These are phyloP conservation scores for Endotricha flammealis DNA, from an alignment of 2,888 invertebrate species.

Conservation along the genomic window DNA sequence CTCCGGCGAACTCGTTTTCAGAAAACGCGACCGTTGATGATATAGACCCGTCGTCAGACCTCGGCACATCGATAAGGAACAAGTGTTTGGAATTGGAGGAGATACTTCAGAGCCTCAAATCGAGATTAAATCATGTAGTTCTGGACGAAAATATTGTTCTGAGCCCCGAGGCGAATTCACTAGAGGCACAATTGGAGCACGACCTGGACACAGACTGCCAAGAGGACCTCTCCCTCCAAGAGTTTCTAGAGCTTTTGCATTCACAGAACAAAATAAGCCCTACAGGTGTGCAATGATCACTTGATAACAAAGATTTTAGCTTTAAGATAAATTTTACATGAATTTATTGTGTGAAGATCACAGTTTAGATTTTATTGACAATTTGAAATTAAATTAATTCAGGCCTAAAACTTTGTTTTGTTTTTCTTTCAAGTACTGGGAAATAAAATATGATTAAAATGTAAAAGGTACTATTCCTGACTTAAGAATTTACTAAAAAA, in stretches of 20 bases:
- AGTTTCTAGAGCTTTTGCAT: conserved; percentile 68
- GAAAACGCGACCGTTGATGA: conserved; percentile 66
- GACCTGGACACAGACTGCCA: conserved; percentile 74
- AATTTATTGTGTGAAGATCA: conserved; percentile 66
- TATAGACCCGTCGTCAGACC: conserved; percentile 70
- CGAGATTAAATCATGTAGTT: conserved; percentile 70
- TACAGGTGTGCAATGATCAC: conserved; percentile 57
- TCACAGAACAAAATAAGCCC: conserved; percentile 64
- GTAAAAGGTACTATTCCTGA: no score
- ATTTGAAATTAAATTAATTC: conserved; percentile 38
- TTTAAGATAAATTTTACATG: conserved; percentile 49
- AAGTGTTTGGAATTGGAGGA: conserved; percentile 73
- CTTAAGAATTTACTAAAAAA: no score
- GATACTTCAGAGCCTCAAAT: conserved; percentile 70
- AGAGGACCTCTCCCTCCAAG: conserved; percentile 71
- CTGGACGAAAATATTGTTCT: conserved; percentile 70
- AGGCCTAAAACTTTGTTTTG: conserved; percentile 23
- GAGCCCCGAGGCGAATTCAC: conserved; percentile 69
- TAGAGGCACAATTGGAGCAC: conserved; percentile 70
- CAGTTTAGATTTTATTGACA: conserved; percentile 56
- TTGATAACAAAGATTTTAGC: conserved; percentile 22
- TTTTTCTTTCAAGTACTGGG: no score
- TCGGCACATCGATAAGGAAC: conserved; percentile 69
- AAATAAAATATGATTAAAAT: no score
- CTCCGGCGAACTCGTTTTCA: conserved; percentile 68